phyloP scores from a whole-genome alignment of 2,797 vertebrate genomes.

The Cuniculus paca region DNA sequence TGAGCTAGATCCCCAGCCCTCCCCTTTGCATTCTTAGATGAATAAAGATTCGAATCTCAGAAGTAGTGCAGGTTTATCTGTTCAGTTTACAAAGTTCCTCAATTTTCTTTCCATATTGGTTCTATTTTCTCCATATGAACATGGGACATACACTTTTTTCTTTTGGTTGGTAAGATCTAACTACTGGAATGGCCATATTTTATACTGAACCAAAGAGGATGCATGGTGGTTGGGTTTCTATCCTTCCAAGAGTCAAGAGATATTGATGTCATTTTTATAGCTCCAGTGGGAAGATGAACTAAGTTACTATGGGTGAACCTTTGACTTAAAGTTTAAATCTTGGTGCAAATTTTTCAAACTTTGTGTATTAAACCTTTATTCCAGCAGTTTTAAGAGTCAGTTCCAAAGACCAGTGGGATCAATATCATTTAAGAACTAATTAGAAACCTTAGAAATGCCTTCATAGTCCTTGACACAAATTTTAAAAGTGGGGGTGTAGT shows the following conservation, averaged over 20 bases:
- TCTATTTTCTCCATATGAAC: background rate
- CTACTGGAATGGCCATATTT: background rate
- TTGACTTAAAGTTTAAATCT: constrained; percentile 29
- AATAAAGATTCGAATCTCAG: background rate
- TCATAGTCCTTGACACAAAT: background rate
- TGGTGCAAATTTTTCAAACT: background rate
- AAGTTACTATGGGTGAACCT: background rate
- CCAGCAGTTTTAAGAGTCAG: background rate
- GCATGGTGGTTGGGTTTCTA: background rate
- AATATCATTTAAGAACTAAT: background rate
- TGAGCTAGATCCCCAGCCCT: no score
- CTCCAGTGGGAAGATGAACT: background rate
- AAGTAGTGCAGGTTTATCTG: background rate
- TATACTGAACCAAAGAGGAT: background rate
- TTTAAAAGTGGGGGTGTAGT: background rate
- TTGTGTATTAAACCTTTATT: background rate
- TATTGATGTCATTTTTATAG: background rate
- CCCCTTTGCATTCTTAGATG: background rate
- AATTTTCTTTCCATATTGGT: constrained; percentile 27
- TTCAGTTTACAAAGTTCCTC: background rate
- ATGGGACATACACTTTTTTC: background rate
- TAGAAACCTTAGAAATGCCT: background rate
- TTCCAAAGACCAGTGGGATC: background rate
- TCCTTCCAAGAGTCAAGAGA: background rate
- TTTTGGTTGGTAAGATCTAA: background rate